Percentiles rank a stretch among this genome's conserved stretches.
Evolutionary conservation across 2,113 vertebrate genomes (phyloP).

Genomic region (Embiotoca jacksoni): DNA sequence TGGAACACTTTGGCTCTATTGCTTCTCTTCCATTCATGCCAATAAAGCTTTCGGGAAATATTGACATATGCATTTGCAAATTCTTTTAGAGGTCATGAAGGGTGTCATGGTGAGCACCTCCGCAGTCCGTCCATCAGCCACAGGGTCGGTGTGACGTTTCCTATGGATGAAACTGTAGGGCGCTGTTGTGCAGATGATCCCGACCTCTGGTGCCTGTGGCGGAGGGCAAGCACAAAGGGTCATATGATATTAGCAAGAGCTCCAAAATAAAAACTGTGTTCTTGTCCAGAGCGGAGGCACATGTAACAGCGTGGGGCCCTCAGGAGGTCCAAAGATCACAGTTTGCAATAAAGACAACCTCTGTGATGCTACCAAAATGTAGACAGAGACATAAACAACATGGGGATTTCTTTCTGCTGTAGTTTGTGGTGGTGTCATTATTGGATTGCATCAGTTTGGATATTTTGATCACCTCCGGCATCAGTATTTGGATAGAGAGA

Average conservation of each 20-base stretch:
- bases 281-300: neutral
- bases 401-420: too few relatives aligned
- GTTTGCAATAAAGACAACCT: too few relatives aligned
- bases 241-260: conserved; percentile 10
- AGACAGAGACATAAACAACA: too few relatives aligned
- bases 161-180: neutral
- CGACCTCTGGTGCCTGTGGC: conserved; percentile 1
- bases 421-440: too few relatives aligned
- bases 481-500: neutral
- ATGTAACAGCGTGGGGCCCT: neutral
- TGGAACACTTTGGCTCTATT: conserved; percentile 31
- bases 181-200: conserved; percentile 3
- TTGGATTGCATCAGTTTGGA: too few relatives aligned
- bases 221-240: neutral
- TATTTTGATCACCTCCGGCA: neutral
- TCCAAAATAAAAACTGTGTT: neutral
- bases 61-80: conserved; percentile 44
- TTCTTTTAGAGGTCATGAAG: conserved; percentile 22
- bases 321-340: neutral
- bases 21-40: conserved; percentile 21
- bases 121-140: neutral
- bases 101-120: neutral
- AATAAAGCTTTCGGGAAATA: conserved; percentile 36
- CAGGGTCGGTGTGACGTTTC: neutral
- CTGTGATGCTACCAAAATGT: too few relatives aligned